Base-by-base conservation (phyloP, 2,888 invertebrate species). In the Lissonota sp. region DNA sequence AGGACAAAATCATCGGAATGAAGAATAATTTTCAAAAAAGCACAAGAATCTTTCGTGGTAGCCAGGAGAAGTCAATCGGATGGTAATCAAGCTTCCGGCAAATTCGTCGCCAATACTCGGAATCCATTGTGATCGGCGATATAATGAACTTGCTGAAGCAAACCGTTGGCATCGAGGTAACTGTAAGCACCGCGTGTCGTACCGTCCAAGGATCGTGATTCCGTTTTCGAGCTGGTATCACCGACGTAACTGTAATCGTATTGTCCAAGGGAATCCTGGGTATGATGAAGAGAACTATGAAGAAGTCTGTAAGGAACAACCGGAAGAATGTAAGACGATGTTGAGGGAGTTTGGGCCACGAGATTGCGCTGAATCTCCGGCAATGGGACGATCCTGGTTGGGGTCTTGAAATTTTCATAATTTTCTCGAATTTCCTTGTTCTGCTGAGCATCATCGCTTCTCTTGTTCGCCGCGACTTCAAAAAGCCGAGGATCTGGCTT, bases 121-220 rank as follows among this genome's bases (percentile, higher is more conserved):
- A 96, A 95, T 58, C 95, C 95, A 87, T 95, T 93, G 49, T 93
- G 92, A 92, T 95, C 95, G 5, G 95, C 94, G 37, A 95, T 93
- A 88, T 95, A 95, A 78, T 94, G 94, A 26, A 95, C 95, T 46
- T 94, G 94, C 89, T 95, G 95, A 7, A 95, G 90, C 74, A 94
- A 92, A 1, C 95, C 95, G 87, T 95, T 93, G 12, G 95, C 95
- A 89, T 96, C 96, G 74, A 96, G 94, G 89, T 96, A 96, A 51
- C 95, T 95, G 89, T 96, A 96, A 57, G 94, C 95, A 63, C 95
- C 95, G 78, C 94, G 93, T 4, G 95, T 95, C 12, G 94, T 93
- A 10, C 95, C 95, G 87, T 95, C 95, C 75, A 94, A 92, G 4
- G 94, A 93, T 78, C 94, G 94, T 0, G 94, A 93, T 91, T 96